Percentiles rank a stretch among this genome's conserved stretches.
These are phyloP conservation scores for Spea multiplicata DNA, from an alignment of 2,113 vertebrate species.

Conservation along the genomic window DNA sequence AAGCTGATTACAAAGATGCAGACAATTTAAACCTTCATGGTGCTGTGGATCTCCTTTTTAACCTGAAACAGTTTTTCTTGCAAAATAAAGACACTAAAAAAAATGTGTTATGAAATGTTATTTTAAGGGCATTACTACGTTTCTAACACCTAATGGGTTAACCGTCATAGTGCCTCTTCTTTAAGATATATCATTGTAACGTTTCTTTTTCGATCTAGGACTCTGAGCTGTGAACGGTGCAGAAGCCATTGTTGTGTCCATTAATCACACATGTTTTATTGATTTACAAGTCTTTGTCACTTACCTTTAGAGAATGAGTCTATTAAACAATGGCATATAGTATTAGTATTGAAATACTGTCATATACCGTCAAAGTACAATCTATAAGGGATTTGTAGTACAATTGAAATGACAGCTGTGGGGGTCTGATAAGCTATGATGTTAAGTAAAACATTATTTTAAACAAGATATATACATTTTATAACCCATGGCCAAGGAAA, in stretches of 20 bases:
- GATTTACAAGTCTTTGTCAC: constrained; percentile 33
- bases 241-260: constrained; percentile 4
- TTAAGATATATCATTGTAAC: neutral
- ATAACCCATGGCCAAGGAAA: neutral
- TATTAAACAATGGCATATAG: constrained; percentile 10
- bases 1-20: too few species aligned
- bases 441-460: neutral
- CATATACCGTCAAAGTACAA: constrained; percentile 22
- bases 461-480: neutral
- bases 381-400: constrained; percentile 15
- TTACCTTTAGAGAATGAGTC: constrained; percentile 15
- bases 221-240: neutral
- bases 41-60: too few species aligned
- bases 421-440: neutral
- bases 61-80: too few species aligned
- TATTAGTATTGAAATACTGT: constrained; percentile 22
- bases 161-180: too few species aligned
- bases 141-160: too few species aligned
- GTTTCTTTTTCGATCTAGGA: neutral
- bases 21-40: too few species aligned
- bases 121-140: too few species aligned
- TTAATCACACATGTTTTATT: constrained; percentile 39
- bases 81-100: too few species aligned
- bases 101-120: too few species aligned
- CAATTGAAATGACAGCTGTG: neutral